Evolutionary conservation across 2,888 invertebrate species (phyloP), one percentile per base, ranked within the genome.

Genomic region (Taenaris catops): DNA sequence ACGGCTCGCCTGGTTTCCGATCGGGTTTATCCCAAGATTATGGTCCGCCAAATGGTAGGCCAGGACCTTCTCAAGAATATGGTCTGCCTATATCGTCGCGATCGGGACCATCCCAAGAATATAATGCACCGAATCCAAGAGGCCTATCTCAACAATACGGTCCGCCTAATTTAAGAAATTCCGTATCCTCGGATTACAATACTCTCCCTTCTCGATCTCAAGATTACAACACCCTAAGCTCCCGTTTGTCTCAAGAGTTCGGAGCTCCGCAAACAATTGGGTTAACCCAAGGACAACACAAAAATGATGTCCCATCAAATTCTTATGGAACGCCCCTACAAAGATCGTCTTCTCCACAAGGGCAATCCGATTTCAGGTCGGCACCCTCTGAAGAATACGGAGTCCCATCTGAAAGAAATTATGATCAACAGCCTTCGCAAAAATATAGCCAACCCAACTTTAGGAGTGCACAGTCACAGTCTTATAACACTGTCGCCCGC

Each of bases 361-460:
- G 63, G 8, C 39, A 48, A 3, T 66, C 69, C 11, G 66, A 63
- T 26, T 52, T 60, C 26, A 55, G 62, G 3, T 63, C 63, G 2
- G 25, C 32, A 8, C 63, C 65, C 6, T 67, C 72, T 2, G 54
- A 63, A 35, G 59, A 65, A 35, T 74, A 70, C 25, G 63, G 67
- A 3, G 49, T 45, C 1, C 68, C 73, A 0, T 49, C 60, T 1
- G 50, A 52, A 35, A 59, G 55, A 20, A 58, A 49, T 28, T 62
- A 63, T 4, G 55, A 50, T 37, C 49, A 46, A 12, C 39, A 60
- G 2, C 23, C 55, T 1, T 68, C 71, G 0, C 61, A 67, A 44
- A 58, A 67, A 38, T 68, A 70, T 16, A 65, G 65, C 0, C 14
- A 28, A 28, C 19, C 40, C 7, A 31, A 23, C 9, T 36, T 34